Conservation (phyloP, 2,113 vertebrate genomes). For the Brachionichthys hirsutus region DNA sequence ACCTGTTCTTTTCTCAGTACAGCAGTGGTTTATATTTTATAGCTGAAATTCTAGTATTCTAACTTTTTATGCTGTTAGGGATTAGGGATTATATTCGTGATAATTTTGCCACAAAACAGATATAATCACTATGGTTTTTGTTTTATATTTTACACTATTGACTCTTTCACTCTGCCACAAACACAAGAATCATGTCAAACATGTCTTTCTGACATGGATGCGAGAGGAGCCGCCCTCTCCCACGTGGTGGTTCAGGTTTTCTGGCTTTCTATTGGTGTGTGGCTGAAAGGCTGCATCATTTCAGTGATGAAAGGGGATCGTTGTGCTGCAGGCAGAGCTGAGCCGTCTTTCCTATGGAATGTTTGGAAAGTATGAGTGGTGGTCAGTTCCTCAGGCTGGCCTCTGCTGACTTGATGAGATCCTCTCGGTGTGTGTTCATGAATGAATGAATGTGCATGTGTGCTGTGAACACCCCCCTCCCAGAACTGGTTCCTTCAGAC, state of each 20-base stretch:
- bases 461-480: conserved; percentile 5
- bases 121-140: too few relatives aligned
- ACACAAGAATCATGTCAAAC: neutral
- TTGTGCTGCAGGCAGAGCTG: conserved; percentile 49
- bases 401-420: conserved; percentile 38
- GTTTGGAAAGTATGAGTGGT: conserved; percentile 65
- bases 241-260: neutral
- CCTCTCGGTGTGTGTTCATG: conserved; percentile 1
- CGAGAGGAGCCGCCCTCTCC: too few relatives aligned
- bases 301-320: conserved; percentile 51
- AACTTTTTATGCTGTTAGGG: neutral
- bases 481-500: conserved; percentile 17
- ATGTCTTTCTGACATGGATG: too few relatives aligned
- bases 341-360: conserved; percentile 50
- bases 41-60: neutral
- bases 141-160: too few relatives aligned
- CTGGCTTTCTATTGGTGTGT: conserved; percentile 14
- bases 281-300: conserved; percentile 51
- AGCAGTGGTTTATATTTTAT: neutral
- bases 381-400: conserved; percentile 44
- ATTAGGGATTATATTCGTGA: neutral
- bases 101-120: neutral
- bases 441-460: neutral
- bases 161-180: too few relatives aligned
- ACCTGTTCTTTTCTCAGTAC: conserved; percentile 2